phyloP scores from a whole-genome alignment of 2,888 invertebrate genomes.

The Trichacis sp. region DNA sequence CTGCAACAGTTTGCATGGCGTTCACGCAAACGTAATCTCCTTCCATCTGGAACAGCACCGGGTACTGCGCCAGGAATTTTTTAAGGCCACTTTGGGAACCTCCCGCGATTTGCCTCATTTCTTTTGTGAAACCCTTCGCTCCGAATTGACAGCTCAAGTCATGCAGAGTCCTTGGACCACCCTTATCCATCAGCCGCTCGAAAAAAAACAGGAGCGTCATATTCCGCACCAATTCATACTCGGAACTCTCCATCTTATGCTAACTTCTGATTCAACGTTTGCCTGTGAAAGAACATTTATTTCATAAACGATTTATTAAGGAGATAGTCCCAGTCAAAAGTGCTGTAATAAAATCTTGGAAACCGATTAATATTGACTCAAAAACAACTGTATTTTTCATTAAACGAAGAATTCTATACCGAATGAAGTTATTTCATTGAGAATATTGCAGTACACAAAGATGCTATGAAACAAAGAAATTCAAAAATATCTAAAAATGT shows the following conservation, averaged over 20 bases:
- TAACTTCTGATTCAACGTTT: too few species aligned
- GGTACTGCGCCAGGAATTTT: slow-evolving; percentile 96
- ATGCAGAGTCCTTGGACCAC: slow-evolving; percentile 94
- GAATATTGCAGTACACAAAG: too few species aligned
- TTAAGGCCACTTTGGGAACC: slow-evolving; percentile 96
- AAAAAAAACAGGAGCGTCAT: slow-evolving; percentile 98
- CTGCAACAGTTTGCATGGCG: slow-evolving; percentile 78
- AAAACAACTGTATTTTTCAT: too few species aligned
- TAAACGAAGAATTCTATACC: too few species aligned
- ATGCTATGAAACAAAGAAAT: too few species aligned
- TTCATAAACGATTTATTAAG: too few species aligned
- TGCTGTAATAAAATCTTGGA: too few species aligned
- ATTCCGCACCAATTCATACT: slow-evolving; percentile 93
- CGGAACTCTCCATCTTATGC: slow-evolving; percentile 92
- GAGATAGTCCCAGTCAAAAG: too few species aligned
- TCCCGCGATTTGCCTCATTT: slow-evolving; percentile 96
- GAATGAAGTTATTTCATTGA: too few species aligned
- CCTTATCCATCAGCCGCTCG: slow-evolving; percentile 97
- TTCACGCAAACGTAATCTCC: slow-evolving; percentile 92
- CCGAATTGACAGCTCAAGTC: slow-evolving; percentile 99
- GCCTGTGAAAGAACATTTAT: too few species aligned
- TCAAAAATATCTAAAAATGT: too few species aligned
- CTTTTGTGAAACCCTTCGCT: slow-evolving; percentile 98
- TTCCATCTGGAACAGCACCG: slow-evolving; percentile 93
- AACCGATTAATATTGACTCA: too few species aligned